Conservation (phyloP, 2,888 invertebrate species). For the Nymphalis urticae region DNA sequence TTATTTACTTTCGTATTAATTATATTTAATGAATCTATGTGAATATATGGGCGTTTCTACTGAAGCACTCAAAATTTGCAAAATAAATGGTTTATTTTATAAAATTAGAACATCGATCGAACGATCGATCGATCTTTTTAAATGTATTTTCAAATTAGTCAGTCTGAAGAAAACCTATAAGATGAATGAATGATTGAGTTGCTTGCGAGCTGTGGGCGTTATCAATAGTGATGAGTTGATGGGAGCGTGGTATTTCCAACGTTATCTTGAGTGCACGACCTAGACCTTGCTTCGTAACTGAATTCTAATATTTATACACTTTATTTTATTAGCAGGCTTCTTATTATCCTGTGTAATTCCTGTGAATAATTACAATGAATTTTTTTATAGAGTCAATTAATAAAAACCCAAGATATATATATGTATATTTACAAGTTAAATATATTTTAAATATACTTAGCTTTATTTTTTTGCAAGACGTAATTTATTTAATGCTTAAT, state of each 20-base stretch:
- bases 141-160: background rate
- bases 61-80: too few relatives aligned
- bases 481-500: background rate
- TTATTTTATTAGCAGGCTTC: background rate
- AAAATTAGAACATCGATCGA: too few relatives aligned
- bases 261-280: slow-evolving; percentile 24
- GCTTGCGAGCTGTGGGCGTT: slow-evolving; percentile 14
- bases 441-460: too few relatives aligned
- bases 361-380: background rate
- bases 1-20: too few relatives aligned
- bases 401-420: too few relatives aligned
- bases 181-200: background rate
- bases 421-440: too few relatives aligned
- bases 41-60: too few relatives aligned
- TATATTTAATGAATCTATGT: too few relatives aligned
- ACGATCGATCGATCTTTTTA: background rate
- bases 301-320: background rate
- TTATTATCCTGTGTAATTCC: background rate
- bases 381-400: too few relatives aligned
- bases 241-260: slow-evolving; percentile 18
- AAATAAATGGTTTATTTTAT: too few relatives aligned
- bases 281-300: slow-evolving; percentile 20
- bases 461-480: too few relatives aligned
- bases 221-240: slow-evolving; percentile 18
- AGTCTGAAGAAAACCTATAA: background rate